Base-by-base conservation (phyloP, 2,797 vertebrate species). In the Lepilemur ruficaudatus region DNA sequence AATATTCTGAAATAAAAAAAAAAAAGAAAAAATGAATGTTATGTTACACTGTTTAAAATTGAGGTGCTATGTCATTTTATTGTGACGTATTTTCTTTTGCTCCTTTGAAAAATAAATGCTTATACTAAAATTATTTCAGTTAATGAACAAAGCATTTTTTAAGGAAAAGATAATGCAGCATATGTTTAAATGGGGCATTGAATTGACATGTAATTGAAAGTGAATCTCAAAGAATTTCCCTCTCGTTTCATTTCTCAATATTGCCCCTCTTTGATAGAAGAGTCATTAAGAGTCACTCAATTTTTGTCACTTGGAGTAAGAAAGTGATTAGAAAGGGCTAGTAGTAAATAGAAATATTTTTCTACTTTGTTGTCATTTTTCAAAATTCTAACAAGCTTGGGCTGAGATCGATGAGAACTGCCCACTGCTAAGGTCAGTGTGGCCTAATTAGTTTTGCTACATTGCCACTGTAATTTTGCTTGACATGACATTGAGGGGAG, bases 401-500 rank as follows among this genome's bases (percentile, higher is more conserved):
- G 35, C 63, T 98, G 61, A 96, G 85, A 97, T 95, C 28, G 46
- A 97, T 67, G 81, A 82, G 92, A 97, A 95, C 91, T 95, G 91
- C 93, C 84, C 92, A 97, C 91, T 94, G 95, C 55, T 96, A 92
- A 96, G 93, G 93, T 98, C 98, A 98, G 90, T 80, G n/a, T 83
- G 83, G 65, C 67, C 84, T 98, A 97, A 98, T 98, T 98, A 98
- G 97, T 98, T 98, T 98, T 98, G 97, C 98, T 98, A 95, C 79
- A 96, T 98, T 96, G 93, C 94, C 97, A 93, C 96, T 96, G 94
- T 98, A 98, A 97, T 98, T 98, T 98, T 98, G 59, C 87, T 91
- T 98, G 94, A 98, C 96, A 94, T 93, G 93, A 96, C 98, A 98
- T 98, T 98, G 98, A 98, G 94, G 96, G 98, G 92, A 96, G 69